These are phyloP conservation scores for Mormyrus iriodes DNA, from an alignment of 2,113 vertebrate species.

Conservation along the genomic window DNA sequence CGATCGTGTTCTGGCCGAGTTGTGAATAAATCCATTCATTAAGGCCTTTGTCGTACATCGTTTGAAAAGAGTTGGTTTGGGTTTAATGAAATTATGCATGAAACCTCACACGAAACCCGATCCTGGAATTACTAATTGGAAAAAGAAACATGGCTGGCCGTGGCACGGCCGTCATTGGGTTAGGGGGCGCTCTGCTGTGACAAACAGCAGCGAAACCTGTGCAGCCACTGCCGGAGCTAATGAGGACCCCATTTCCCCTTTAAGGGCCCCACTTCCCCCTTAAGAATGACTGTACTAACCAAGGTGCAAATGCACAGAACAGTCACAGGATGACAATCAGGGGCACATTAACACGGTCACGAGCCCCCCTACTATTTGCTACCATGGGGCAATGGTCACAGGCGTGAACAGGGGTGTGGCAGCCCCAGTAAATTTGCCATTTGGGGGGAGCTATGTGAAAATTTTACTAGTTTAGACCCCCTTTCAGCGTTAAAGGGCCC, in stretches of 20 bases:
- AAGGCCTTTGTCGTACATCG: not conserved
- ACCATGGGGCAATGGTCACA: not conserved
- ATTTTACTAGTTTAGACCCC: not conserved
- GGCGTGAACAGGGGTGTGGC: not conserved
- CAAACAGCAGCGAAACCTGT: no score
- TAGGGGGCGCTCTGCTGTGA: not conserved
- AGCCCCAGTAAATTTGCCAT: not conserved
- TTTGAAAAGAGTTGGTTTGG: slow-evolving; percentile 8
- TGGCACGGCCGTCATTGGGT: not conserved
- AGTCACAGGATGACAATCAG: not conserved
- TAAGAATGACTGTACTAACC: not conserved
- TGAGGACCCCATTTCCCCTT: not conserved
- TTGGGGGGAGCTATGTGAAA: not conserved
- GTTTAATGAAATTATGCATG: slow-evolving; percentile 15
- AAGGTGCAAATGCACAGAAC: not conserved
- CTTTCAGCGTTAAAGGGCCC: not conserved
- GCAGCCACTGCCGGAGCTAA: not conserved
- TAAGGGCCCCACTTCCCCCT: not conserved
- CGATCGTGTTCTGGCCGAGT: not conserved
- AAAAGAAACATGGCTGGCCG: not conserved
- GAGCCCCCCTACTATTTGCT: not conserved
- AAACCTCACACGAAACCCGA: not conserved
- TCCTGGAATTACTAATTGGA: slow-evolving; percentile 14
- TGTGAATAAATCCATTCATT: slow-evolving; percentile 14
- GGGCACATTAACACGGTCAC: not conserved